phyloP scores from a whole-genome alignment of 2,797 vertebrate species.

The Mormyrus hasselquistii region DNA sequence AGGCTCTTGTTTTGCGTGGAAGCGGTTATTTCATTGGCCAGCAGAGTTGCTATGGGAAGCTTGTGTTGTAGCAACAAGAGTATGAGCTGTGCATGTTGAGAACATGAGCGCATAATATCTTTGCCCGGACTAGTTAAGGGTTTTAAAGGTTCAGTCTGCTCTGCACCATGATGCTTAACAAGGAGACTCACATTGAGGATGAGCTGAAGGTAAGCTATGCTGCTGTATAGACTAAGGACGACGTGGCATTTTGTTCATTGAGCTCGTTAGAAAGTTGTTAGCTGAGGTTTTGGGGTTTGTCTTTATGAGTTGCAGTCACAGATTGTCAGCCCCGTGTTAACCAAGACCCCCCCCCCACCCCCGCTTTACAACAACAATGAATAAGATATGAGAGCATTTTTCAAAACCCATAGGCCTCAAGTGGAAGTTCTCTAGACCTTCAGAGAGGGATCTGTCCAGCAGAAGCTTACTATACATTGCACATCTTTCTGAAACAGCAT shows the following conservation, averaged over 20 bases:
- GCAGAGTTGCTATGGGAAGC: neutral
- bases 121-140: neutral
- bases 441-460: neutral
- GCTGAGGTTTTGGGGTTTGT: neutral
- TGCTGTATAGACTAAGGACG: neutral
- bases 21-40: neutral
- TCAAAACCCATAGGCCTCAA: neutral
- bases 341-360: neutral
- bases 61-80: slow-evolving; percentile 3
- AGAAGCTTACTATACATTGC: neutral
- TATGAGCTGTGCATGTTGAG: neutral
- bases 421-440: neutral
- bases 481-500: neutral
- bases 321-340: neutral
- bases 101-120: neutral
- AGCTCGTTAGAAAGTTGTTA: neutral
- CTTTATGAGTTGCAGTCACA: neutral
- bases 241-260: neutral
- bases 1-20: neutral
- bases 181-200: neutral
- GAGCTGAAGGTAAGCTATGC: neutral
- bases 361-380: neutral
- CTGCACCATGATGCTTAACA: neutral
- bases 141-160: neutral
- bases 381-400: neutral